Conservation (phyloP, 2,113 vertebrate genomes). For the human region GRCh38 chr17:30237501-30238000, state of each 20-base stretch:
- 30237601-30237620: background rate
- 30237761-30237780: background rate
- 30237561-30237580: background rate
- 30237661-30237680: background rate
- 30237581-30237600: background rate
- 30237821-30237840: background rate
- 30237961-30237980: background rate
- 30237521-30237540: background rate
- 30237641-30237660: background rate
- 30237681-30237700: no score
- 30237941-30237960: background rate
- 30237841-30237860: background rate
- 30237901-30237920: background rate
- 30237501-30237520: background rate
- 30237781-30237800: background rate
- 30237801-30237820: background rate
- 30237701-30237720: background rate
- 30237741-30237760: background rate
- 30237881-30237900: background rate
- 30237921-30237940: fast-evolving
- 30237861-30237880: background rate
- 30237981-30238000: background rate
- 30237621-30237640: background rate
- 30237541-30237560: background rate
- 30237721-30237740: background rate